Conservation (phyloP, 1,140 invertebrate genomes). For the Diachasmimorpha longicaudata region DNA sequence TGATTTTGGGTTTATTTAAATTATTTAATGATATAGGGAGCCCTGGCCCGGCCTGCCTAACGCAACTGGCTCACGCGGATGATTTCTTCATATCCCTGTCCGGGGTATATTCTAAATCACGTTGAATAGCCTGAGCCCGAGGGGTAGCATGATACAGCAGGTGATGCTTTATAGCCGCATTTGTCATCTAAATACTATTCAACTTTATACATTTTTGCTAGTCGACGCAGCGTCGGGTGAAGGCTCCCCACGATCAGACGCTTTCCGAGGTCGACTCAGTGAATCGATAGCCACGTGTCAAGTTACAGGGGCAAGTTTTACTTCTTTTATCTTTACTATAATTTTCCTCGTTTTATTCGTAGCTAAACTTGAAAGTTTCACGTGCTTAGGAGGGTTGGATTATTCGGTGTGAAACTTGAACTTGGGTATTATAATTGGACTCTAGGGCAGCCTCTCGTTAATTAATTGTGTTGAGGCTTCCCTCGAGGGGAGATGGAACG, state of each 20-base stretch:
- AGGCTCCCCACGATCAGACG: constrained; percentile 52
- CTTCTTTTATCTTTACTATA: not conserved
- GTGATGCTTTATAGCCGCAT: not conserved
- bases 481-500: constrained; percentile 18
- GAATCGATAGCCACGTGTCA: constrained; percentile 17
- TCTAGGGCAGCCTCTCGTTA: constrained; percentile 8
- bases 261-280: constrained; percentile 18
- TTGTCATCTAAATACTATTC: constrained; percentile 3
- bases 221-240: constrained; percentile 46
- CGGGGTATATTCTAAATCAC: not conserved
- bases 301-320: constrained; percentile 17
- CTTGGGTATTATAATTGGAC: not conserved
- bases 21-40: constrained; percentile 44
- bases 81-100: not conserved
- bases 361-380: constrained; percentile 14
- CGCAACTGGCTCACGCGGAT: constrained; percentile 23
- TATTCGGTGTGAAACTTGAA: constrained; percentile 9
- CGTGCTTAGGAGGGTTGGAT: constrained; percentile 30
- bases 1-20: not conserved
- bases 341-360: not conserved
- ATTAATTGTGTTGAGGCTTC: constrained; percentile 28
- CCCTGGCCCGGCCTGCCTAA: constrained; percentile 62
- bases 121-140: not conserved
- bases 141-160: not conserved
- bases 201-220: not conserved